Percentiles rank a stretch among this genome's conserved stretches.
Conservation (phyloP, 2,797 vertebrate genomes). For the Centroberyx gerrardi region DNA sequence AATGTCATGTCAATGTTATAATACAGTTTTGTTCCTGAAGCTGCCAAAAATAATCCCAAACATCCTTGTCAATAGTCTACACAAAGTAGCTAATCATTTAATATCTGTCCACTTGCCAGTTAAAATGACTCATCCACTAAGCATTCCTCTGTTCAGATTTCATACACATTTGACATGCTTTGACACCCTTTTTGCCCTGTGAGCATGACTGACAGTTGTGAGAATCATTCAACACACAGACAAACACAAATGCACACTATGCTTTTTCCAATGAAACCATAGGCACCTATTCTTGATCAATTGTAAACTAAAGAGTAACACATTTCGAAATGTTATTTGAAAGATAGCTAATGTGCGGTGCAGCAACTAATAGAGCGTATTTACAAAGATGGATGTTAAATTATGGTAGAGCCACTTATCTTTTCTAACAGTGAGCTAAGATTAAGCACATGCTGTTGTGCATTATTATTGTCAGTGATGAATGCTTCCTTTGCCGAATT, state of each 20-base stretch:
- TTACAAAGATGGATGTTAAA: slow-evolving; percentile 6
- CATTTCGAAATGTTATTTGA: slow-evolving; percentile 16
- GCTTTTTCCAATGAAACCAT: slow-evolving; percentile 1
- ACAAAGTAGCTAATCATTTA: slow-evolving; percentile 30
- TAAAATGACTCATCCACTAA: slow-evolving; percentile 1
- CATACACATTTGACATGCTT: neutral
- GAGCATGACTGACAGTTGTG: slow-evolving; percentile 1
- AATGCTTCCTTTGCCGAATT: slow-evolving; percentile 34
- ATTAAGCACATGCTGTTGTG: slow-evolving; percentile 18
- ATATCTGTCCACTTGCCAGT: slow-evolving; percentile 17
- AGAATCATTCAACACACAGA: slow-evolving; percentile 1
- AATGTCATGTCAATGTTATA: slow-evolving; percentile 30
- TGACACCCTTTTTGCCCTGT: neutral
- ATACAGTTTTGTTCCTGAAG: slow-evolving; percentile 25
- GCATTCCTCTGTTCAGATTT: slow-evolving; percentile 8
- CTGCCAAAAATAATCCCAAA: neutral
- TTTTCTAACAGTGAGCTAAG: slow-evolving; percentile 1
- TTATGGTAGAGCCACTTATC: slow-evolving; percentile 8
- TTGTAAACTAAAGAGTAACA: neutral
- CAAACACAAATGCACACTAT: neutral
- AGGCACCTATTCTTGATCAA: slow-evolving; percentile 1
- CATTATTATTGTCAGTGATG: slow-evolving; percentile 33
- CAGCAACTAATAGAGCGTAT: slow-evolving; percentile 1
- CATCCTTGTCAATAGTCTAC: slow-evolving; percentile 13
- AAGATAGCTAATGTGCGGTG: neutral